These are phyloP conservation scores for Oscheius sp. DNA, from an alignment of 2,888 invertebrate genomes.

Conservation along the genomic window DNA sequence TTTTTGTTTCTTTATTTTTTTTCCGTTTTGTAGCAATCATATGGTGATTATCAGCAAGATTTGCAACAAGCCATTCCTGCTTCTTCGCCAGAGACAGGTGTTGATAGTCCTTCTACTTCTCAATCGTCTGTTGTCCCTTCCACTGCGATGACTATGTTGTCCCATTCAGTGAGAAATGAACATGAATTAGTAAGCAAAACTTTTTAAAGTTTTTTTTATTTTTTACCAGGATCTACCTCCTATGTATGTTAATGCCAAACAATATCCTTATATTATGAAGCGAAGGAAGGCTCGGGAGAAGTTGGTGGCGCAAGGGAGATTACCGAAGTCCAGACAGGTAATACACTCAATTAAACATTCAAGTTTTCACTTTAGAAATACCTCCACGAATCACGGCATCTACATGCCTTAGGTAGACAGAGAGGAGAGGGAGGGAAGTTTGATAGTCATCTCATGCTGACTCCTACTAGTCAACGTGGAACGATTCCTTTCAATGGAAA, in stretches of 20 bases:
- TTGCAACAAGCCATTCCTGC: neutral
- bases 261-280: slow-evolving; percentile 94
- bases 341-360: neutral
- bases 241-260: slow-evolving; percentile 96
- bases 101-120: neutral
- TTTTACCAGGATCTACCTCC: slow-evolving; percentile 76
- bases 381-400: slow-evolving; percentile 56
- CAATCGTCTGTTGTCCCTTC: no score
- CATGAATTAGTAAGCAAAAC: no score
- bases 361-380: slow-evolving; percentile 58
- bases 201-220: neutral
- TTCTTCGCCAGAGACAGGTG: slow-evolving; percentile 2
- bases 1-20: neutral
- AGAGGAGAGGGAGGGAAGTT: slow-evolving; percentile 60
- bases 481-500: neutral
- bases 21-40: neutral
- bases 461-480: neutral
- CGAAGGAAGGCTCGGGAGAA: slow-evolving; percentile 91
- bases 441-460: no score
- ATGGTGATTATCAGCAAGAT: neutral
- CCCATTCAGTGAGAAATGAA: neutral
- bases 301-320: slow-evolving; percentile 90
- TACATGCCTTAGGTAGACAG: slow-evolving; percentile 51
- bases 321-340: slow-evolving; percentile 79
- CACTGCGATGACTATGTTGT: no score